Percentiles rank a stretch among this genome's conserved stretches.
Evolutionary conservation across 2,113 vertebrate genomes (phyloP).

Genomic region (Xerus inauris): DNA sequence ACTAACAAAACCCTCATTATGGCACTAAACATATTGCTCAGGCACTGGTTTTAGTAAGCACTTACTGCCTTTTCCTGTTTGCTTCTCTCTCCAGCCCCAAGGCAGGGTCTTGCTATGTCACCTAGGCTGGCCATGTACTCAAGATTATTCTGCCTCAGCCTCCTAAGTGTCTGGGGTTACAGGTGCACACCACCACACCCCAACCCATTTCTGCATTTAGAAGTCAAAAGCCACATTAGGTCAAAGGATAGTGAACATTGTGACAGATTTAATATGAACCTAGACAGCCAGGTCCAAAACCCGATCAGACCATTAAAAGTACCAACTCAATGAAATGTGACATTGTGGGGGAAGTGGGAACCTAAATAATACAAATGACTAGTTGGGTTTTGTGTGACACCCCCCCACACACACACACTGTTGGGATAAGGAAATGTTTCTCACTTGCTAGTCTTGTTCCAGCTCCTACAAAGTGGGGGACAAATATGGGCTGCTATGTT

Average conservation of each 20-base stretch:
- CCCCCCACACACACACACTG: no score
- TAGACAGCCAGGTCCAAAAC: no score
- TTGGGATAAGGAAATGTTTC: neutral
- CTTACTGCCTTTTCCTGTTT: no score
- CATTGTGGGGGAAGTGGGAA: neutral
- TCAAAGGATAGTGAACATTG: no score
- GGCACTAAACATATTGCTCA: neutral
- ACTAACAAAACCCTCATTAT: neutral
- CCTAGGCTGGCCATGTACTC: neutral
- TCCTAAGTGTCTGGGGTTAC: no score
- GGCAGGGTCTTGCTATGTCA: neutral
- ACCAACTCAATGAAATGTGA: neutral
- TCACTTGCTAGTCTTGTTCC: no score
- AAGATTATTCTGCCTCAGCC: neutral
- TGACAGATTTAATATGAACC: no score
- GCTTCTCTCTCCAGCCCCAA: no score
- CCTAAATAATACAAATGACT: neutral
- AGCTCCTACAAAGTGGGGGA: no score
- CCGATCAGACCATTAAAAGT: neutral
- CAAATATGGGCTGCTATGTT: no score
- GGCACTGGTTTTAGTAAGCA: neutral
- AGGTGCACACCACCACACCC: neutral
- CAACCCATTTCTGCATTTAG: no score
- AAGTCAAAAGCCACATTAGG: no score
- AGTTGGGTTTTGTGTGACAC: neutral